Conservation (phyloP, 2,113 vertebrate genomes). For the Myiagra hebetior region DNA sequence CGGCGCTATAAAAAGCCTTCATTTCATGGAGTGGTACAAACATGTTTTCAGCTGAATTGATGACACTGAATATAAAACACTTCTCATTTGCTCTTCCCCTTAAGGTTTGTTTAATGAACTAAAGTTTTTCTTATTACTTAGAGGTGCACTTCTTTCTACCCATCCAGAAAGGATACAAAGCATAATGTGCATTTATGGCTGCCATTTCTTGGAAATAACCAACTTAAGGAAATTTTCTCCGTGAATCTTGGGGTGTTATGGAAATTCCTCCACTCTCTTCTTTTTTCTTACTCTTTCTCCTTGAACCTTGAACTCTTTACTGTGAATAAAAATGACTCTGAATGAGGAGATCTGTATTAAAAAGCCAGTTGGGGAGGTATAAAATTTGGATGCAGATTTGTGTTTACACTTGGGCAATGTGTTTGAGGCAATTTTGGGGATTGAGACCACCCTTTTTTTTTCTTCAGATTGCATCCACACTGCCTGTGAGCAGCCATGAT, state of each 20-base stretch:
- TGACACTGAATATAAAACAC: conserved; percentile 62
- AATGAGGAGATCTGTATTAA: background rate
- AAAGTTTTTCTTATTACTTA: conserved; percentile 36
- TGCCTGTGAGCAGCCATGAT: background rate
- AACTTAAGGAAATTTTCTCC: background rate
- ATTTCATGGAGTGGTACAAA: conserved; percentile 52
- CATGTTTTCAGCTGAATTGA: conserved; percentile 65
- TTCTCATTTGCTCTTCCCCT: conserved; percentile 57
- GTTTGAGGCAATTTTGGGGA: background rate
- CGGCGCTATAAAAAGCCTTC: conserved; percentile 43
- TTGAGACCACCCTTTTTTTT: background rate
- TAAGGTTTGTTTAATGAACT: conserved; percentile 61
- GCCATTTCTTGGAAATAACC: background rate
- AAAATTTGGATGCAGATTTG: background rate
- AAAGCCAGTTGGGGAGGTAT: background rate
- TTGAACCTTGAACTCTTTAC: background rate
- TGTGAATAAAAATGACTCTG: background rate
- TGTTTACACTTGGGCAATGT: background rate
- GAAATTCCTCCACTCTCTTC: background rate
- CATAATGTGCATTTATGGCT: background rate
- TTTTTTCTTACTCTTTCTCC: background rate
- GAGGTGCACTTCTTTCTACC: conserved; percentile 2
- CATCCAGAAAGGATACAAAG: background rate
- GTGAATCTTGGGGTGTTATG: background rate
- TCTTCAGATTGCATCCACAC: background rate